These are phyloP conservation scores for Sebastes minor DNA, from an alignment of 2,797 vertebrate species.

Conservation along the genomic window DNA sequence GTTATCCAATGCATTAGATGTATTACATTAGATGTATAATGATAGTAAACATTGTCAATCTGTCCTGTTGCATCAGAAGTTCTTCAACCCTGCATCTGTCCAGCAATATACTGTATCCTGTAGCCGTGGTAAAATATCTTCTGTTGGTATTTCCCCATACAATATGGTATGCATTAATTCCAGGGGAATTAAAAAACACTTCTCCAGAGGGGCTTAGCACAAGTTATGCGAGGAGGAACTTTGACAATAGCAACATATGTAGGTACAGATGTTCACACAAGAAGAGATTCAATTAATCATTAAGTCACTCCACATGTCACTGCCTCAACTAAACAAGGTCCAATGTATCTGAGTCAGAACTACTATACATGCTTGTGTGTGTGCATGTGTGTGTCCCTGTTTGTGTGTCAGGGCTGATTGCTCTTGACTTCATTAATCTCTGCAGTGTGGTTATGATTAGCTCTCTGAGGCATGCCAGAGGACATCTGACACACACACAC, in stretches of 20 bases:
- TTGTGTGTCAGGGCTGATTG: conserved; percentile 78
- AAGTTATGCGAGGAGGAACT: conserved; percentile 47
- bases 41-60: neutral
- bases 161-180: neutral
- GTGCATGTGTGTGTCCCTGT: conserved; percentile 52
- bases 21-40: neutral
- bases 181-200: neutral
- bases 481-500: conserved; percentile 70
- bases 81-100: neutral
- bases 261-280: conserved; percentile 70
- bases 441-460: conserved; percentile 81
- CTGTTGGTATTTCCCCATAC: neutral
- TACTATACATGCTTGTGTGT: conserved; percentile 45
- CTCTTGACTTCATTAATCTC: conserved; percentile 83
- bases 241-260: conserved; percentile 66
- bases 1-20: neutral
- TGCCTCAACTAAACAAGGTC: conserved; percentile 59
- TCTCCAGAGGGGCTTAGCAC: conserved; percentile 1
- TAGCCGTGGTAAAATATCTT: neutral
- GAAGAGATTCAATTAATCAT: conserved; percentile 70
- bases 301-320: conserved; percentile 63
- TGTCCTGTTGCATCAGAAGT: neutral
- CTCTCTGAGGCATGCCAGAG: conserved; percentile 79
- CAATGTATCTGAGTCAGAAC: conserved; percentile 65
- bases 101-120: neutral